Evolutionary conservation across 1,140 invertebrate species (phyloP).

Genomic region (Ditylenchus dipsaci): DNA sequence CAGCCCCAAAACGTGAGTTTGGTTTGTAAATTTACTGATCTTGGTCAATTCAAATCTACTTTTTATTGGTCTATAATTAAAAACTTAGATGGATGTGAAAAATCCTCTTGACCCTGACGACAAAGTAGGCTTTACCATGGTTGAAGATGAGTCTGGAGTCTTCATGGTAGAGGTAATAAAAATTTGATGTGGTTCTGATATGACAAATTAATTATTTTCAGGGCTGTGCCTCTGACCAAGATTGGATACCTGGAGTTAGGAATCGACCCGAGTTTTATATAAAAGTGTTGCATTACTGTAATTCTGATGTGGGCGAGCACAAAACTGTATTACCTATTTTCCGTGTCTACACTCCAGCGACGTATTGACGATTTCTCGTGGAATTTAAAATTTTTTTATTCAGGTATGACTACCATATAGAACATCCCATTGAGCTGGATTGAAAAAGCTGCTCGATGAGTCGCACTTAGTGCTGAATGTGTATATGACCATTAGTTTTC

Average conservation of each 20-base stretch:
- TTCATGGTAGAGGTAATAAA: conserved; percentile 21
- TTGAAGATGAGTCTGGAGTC: conserved; percentile 25
- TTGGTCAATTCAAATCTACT: too few relatives aligned
- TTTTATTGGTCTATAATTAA: too few relatives aligned
- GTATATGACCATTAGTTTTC: too few relatives aligned
- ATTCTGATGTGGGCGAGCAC: conserved; percentile 18
- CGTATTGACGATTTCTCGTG: conserved; percentile 10
- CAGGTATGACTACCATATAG: conserved; percentile 29
- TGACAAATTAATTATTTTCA: neutral
- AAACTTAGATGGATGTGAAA: conserved; percentile 13
- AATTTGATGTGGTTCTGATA: neutral
- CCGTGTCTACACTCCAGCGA: conserved; percentile 27
- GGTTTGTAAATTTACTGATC: neutral
- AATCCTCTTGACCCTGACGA: conserved; percentile 42
- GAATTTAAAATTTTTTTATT: too few relatives aligned
- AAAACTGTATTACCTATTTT: conserved; percentile 22
- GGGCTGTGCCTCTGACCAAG: conserved; percentile 21
- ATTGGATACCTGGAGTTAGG: conserved; percentile 23
- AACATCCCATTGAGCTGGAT: conserved; percentile 34
- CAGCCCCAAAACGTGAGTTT: conserved; percentile 23
- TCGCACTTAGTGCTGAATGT: too few relatives aligned
- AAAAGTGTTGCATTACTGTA: conserved; percentile 31
- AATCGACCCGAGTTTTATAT: conserved; percentile 36
- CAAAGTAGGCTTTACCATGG: conserved; percentile 29
- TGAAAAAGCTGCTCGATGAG: neutral